Conservation (phyloP, 2,113 vertebrate species). For the Atractosteus spatula region DNA sequence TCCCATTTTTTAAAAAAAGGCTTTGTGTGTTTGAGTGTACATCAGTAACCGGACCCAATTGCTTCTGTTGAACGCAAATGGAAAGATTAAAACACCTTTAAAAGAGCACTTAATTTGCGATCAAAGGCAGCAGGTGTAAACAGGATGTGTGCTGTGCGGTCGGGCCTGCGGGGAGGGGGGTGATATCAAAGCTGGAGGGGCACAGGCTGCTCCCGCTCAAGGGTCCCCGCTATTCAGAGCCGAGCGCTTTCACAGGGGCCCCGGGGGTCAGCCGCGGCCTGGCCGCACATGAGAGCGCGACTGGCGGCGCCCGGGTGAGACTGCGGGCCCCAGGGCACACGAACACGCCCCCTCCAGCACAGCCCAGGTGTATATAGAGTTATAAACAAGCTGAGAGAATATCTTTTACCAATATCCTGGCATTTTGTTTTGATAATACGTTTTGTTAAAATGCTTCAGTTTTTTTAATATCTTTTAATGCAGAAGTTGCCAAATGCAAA, state of each 20-base stretch:
- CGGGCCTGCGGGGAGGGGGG: slow-evolving; percentile 35
- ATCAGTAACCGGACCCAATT: slow-evolving; percentile 39
- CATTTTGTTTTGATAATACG: no score
- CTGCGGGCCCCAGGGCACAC: slow-evolving; percentile 20
- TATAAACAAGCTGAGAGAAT: slow-evolving; percentile 26
- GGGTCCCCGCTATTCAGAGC: slow-evolving; percentile 51
- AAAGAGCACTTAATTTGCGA: slow-evolving; percentile 59
- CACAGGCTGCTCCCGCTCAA: slow-evolving; percentile 24
- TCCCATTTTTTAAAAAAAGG: slow-evolving; percentile 12
- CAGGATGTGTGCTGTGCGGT: slow-evolving; percentile 38
- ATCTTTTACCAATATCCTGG: slow-evolving; percentile 29
- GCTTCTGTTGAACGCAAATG: slow-evolving; percentile 19
- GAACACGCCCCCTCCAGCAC: slow-evolving; percentile 18
- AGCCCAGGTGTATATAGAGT: slow-evolving; percentile 18
- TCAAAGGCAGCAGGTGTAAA: slow-evolving; percentile 67
- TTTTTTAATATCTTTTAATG: no score
- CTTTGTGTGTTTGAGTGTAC: slow-evolving; percentile 26
- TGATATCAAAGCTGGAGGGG: slow-evolving; percentile 46
- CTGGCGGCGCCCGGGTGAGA: not conserved
- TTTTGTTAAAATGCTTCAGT: no score
- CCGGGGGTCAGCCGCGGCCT: slow-evolving; percentile 40
- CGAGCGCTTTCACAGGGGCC: slow-evolving; percentile 66
- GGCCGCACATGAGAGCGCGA: slow-evolving; percentile 51
- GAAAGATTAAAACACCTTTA: slow-evolving; percentile 37
- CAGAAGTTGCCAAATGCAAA: no score